These are phyloP conservation scores for Terrapene triunguis DNA, from an alignment of 2,113 vertebrate species.

Conservation along the genomic window DNA sequence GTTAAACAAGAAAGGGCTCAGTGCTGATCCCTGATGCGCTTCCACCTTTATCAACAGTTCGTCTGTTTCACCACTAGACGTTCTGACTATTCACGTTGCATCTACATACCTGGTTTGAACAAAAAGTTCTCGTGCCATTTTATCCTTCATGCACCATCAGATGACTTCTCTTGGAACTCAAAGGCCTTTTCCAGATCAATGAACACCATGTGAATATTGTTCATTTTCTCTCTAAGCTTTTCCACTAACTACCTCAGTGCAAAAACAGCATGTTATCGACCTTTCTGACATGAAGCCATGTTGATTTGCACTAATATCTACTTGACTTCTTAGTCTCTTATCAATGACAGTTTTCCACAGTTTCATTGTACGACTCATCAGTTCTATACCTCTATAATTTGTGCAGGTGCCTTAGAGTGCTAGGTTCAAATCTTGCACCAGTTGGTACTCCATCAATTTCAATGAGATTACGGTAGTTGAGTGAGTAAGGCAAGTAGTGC, in stretches of 20 bases:
- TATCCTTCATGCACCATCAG: not conserved
- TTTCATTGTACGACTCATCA: not conserved
- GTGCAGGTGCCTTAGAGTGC: not conserved
- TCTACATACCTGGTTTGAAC: not conserved
- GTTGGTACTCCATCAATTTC: not conserved
- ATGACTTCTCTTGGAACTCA: not conserved
- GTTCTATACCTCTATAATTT: not conserved
- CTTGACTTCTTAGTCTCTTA: not conserved
- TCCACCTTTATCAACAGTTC: not conserved
- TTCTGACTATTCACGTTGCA: not conserved
- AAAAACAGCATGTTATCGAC: no score
- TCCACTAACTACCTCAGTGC: no score
- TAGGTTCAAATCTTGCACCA: not conserved
- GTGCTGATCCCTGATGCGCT: not conserved
- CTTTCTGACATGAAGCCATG: not conserved
- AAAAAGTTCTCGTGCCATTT: not conserved
- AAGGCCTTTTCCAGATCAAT: not conserved
- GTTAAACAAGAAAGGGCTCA: not conserved
- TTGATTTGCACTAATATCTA: not conserved
- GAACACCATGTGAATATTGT: not conserved
- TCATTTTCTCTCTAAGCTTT: not conserved
- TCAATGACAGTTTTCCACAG: not conserved
- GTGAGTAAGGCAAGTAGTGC: fast-evolving
- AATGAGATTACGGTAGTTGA: fast-evolving
- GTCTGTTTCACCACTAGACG: not conserved